Evolutionary conservation across 2,888 invertebrate genomes (phyloP).

Genomic region (Xanthorhoe spadicearia): DNA sequence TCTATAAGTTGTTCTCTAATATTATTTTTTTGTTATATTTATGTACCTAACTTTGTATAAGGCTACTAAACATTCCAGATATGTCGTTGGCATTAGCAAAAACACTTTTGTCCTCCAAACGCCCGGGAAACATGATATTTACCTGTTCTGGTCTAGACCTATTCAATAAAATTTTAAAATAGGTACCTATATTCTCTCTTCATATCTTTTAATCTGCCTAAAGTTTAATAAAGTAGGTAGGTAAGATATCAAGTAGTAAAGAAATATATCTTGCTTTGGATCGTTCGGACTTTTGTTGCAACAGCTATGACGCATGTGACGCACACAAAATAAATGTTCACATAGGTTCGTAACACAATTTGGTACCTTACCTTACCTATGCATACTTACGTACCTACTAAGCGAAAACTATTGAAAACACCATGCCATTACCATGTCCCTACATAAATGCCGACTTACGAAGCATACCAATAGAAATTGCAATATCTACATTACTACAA

Average conservation of each 20-base stretch:
- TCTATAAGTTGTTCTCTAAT: background rate
- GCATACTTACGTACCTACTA: background rate
- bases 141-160: background rate
- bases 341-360: background rate
- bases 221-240: too few relatives aligned
- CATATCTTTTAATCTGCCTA: too few relatives aligned
- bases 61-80: background rate
- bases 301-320: too few relatives aligned
- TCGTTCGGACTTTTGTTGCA: too few relatives aligned
- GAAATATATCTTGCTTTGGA: too few relatives aligned
- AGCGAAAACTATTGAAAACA: background rate
- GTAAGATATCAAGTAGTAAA: too few relatives aligned
- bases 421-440: background rate
- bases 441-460: background rate
- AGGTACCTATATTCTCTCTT: too few relatives aligned
- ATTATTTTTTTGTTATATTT: background rate
- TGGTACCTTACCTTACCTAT: too few relatives aligned
- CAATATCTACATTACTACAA: background rate
- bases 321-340: background rate
- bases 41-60: background rate
- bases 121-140: constrained; percentile 5
- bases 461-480: background rate
- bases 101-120: background rate
- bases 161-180: background rate
- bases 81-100: background rate